Base-by-base conservation (phyloP, 2,888 invertebrate genomes). In the Drosophila flavopinicola region DNA sequence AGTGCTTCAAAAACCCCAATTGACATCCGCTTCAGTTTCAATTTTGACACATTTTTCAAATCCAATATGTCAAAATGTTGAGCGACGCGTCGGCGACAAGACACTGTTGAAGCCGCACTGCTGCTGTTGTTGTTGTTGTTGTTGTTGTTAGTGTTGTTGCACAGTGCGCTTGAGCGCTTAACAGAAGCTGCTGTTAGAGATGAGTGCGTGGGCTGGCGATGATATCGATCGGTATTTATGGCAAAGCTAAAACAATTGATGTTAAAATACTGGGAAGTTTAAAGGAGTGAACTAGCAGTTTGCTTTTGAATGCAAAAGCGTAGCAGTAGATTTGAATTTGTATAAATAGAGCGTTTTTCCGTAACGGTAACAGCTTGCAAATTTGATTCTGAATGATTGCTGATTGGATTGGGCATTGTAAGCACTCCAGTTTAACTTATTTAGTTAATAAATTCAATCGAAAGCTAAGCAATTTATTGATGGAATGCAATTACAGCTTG, bases 21-120 rank as follows among this genome's bases (percentile, higher is more conserved):
- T 78, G 85, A 63, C 78, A 85, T 79, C 83, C 79, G 79, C 85
- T 79, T 79, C 85, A 85, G 68, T 85, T 79, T 79, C 78, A 79
- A 42, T 79, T 79, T 85, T 79, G 78, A 79, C 85, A 79, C 85
- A 85, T 79, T 85, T 84, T 39, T 20, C 44, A 54, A 63, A 54
- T 52, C 47, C 51, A 57, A 68, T 63, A 61, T 73, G 58, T 73
- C 61, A 48, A 54, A 73, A 58, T 53, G 35, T 27, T 60, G 47
- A 39, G 45, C 37, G 35, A 45, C 48, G 70, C 70, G 70, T 71
- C 53, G 70, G 73, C 70, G 70, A 73, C 60, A 71, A 61, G 61
- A 51, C 32, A 13, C 30, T 44, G 9, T 61, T 66, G 13, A 66
- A 57, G 57, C 33, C 42, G 29, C 67, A 27, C 39, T 60, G 11